Evolutionary conservation across 2,797 vertebrate genomes (phyloP).

Genomic region (Lagocephalus sceleratus): DNA sequence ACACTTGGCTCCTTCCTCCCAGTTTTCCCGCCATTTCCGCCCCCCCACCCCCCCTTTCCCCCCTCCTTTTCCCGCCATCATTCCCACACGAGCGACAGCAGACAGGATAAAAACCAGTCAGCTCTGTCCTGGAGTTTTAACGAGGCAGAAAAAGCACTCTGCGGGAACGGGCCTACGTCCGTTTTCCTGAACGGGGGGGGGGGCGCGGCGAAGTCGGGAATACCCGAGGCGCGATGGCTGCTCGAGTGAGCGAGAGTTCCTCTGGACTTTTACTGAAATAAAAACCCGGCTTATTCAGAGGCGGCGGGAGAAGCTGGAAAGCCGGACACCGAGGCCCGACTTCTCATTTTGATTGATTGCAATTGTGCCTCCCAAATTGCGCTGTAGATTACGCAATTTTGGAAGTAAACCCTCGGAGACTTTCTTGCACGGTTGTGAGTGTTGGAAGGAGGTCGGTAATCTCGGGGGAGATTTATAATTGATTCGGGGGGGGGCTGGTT

Average conservation of each 20-base stretch:
- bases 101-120: background rate
- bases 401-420: conserved; percentile 26
- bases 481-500: conserved; percentile 33
- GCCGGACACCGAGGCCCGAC: too few relatives aligned
- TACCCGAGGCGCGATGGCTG: background rate
- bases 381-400: conserved; percentile 62
- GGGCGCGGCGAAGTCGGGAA: conserved; percentile 19
- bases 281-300: too few relatives aligned
- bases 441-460: conserved; percentile 43
- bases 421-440: conserved; percentile 29
- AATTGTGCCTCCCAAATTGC: conserved; percentile 41
- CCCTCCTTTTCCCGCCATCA: conserved; percentile 11
- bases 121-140: conserved; percentile 14
- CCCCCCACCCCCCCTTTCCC: conserved; percentile 1
- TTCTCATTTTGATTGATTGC: conserved; percentile 28
- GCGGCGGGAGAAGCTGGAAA: too few relatives aligned
- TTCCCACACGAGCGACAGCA: conserved; percentile 16
- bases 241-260: too few relatives aligned
- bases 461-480: conserved; percentile 38
- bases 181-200: too few relatives aligned
- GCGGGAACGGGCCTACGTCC: conserved; percentile 2
- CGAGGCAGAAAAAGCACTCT: background rate
- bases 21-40: background rate
- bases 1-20: conserved; percentile 5
- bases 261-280: conserved; percentile 1